These are phyloP conservation scores for Lottia gigantea DNA, from an alignment of 2,888 invertebrate species.

Conservation along the genomic window DNA sequence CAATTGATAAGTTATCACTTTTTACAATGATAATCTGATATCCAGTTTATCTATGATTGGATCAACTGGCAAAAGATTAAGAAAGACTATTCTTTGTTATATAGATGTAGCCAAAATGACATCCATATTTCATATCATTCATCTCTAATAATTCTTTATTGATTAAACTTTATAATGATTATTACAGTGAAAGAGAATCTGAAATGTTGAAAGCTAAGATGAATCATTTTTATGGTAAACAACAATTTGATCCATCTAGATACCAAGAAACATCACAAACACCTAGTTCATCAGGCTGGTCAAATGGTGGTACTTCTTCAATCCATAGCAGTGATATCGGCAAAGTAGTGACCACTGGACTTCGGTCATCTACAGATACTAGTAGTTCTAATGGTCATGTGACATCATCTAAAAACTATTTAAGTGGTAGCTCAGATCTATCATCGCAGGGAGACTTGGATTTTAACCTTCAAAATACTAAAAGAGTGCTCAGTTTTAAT, in stretches of 20 bases:
- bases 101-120: no score
- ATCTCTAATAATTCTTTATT: no score
- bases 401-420: slow-evolving; percentile 18
- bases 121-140: no score
- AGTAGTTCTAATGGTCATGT: slow-evolving; percentile 33
- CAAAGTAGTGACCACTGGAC: slow-evolving; percentile 33
- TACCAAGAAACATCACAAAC: slow-evolving; percentile 47
- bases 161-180: neutral
- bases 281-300: slow-evolving; percentile 52
- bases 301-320: slow-evolving; percentile 38
- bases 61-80: no score
- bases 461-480: slow-evolving; percentile 52
- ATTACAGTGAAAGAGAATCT: slow-evolving; percentile 17
- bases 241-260: slow-evolving; percentile 48
- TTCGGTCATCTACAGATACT: slow-evolving; percentile 37
- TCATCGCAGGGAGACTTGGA: slow-evolving; percentile 49
- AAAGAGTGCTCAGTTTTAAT: slow-evolving; percentile 52
- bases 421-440: slow-evolving; percentile 41
- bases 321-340: slow-evolving; percentile 42
- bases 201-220: slow-evolving; percentile 13
- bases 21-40: no score
- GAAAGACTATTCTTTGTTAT: no score
- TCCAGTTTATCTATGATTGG: no score
- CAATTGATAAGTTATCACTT: no score
- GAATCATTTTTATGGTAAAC: slow-evolving; percentile 20